Evolutionary conservation across 2,888 invertebrate species (phyloP).

Genomic region (Eupeodes latifasciatus): DNA sequence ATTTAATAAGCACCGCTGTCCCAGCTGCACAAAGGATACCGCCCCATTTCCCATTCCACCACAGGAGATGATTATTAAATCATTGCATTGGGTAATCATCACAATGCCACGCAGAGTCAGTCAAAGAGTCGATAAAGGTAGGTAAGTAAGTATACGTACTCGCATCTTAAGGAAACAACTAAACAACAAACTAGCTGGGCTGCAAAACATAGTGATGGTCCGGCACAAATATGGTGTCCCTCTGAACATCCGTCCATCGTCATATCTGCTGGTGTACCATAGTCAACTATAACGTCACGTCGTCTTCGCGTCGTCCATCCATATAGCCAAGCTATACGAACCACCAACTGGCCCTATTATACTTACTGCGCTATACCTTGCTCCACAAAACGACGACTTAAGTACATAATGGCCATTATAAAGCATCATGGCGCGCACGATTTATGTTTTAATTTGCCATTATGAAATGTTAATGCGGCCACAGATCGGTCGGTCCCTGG

Average conservation of each 20-base stretch:
- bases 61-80: constrained; percentile 71
- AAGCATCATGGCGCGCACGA: constrained; percentile 77
- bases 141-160: neutral
- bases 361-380: constrained; percentile 20
- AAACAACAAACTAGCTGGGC: constrained; percentile 43
- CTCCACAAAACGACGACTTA: constrained; percentile 76
- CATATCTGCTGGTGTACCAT: too few species aligned
- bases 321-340: too few species aligned
- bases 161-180: neutral
- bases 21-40: constrained; percentile 72
- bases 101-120: constrained; percentile 50
- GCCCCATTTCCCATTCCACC: constrained; percentile 69
- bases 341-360: neutral
- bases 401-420: constrained; percentile 76
- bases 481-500: constrained; percentile 67
- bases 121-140: neutral
- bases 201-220: constrained; percentile 20
- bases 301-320: neutral
- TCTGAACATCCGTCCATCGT: neutral
- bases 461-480: constrained; percentile 76
- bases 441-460: constrained; percentile 77
- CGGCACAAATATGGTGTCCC: constrained; percentile 35
- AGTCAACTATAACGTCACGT: too few species aligned
- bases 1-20: constrained; percentile 75
- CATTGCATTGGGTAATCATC: constrained; percentile 75